Evolutionary conservation across 1,140 invertebrate genomes (phyloP).

Genomic region (Drosophila sturtevanti): DNA sequence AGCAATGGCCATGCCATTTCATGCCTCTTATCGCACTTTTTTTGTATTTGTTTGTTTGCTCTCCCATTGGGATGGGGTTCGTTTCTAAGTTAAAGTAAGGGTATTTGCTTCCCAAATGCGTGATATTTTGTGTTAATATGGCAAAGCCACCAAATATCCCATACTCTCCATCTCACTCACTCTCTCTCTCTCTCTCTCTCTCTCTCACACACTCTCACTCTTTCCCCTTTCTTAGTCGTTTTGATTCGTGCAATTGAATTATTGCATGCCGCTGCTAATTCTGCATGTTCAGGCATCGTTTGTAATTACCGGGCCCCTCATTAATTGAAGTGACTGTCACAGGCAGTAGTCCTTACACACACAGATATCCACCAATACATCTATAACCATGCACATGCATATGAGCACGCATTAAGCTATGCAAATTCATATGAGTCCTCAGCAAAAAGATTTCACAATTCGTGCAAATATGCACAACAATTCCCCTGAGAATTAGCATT

Average conservation of each 20-base stretch:
- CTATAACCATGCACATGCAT: constrained; percentile 19
- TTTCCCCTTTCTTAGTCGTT: too few relatives aligned
- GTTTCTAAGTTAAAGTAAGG: not conserved
- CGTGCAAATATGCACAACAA: constrained; percentile 1
- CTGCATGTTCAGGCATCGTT: constrained; percentile 44
- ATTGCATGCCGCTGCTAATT: constrained; percentile 60
- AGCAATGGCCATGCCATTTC: constrained; percentile 36
- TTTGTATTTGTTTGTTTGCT: not conserved
- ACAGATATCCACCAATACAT: too few relatives aligned
- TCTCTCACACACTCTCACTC: too few relatives aligned
- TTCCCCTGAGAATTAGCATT: not conserved
- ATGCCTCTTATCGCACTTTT: constrained; percentile 50
- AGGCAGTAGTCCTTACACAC: not conserved
- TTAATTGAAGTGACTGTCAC: constrained; percentile 65
- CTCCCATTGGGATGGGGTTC: not conserved
- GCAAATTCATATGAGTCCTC: not conserved
- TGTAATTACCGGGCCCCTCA: constrained; percentile 63
- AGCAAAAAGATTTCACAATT: not conserved
- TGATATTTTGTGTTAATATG: constrained; percentile 10
- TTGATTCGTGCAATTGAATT: constrained; percentile 62
- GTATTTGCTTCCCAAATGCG: constrained; percentile 24
- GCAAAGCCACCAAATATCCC: constrained; percentile 23
- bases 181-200: not conserved
- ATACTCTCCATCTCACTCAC: too few relatives aligned
- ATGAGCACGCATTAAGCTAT: not conserved